Evolutionary conservation across 2,797 vertebrate genomes (phyloP).

Genomic region (Salarias fasciatus): DNA sequence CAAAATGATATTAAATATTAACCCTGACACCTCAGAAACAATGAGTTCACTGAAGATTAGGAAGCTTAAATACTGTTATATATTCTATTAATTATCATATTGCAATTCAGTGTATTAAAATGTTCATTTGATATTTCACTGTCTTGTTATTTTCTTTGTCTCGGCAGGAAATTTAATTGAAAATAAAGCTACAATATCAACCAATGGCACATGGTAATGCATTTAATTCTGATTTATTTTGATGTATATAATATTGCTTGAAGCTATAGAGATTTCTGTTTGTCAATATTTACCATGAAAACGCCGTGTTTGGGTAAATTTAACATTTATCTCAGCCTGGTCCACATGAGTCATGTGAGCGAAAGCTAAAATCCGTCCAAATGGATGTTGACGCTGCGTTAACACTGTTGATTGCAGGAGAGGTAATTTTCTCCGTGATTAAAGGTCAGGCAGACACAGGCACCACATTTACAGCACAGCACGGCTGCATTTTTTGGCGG

Average conservation of each 20-base stretch:
- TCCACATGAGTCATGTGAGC: not conserved
- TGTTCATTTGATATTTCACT: no score
- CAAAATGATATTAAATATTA: not conserved
- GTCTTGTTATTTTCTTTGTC: not conserved
- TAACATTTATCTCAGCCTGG: not conserved
- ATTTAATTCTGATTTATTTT: not conserved
- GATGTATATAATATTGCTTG: not conserved
- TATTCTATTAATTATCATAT: no score
- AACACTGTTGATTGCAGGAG: conserved; percentile 29
- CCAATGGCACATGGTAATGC: not conserved
- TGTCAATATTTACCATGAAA: not conserved
- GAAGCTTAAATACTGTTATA: no score
- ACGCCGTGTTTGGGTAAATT: conserved; percentile 1
- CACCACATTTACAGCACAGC: conserved; percentile 10
- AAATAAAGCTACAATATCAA: not conserved
- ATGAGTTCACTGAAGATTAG: no score
- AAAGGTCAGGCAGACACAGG: conserved; percentile 46
- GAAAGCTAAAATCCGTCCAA: conserved; percentile 4
- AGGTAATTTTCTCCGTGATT: conserved; percentile 50
- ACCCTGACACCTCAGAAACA: no score
- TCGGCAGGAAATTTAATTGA: not conserved
- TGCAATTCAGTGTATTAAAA: no score
- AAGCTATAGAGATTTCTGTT: not conserved
- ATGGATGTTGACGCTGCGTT: conserved; percentile 30
- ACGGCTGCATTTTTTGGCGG: not conserved